Evolutionary conservation across 2,888 invertebrate genomes (phyloP).

Genomic region (Drosophila prostipennis): DNA sequence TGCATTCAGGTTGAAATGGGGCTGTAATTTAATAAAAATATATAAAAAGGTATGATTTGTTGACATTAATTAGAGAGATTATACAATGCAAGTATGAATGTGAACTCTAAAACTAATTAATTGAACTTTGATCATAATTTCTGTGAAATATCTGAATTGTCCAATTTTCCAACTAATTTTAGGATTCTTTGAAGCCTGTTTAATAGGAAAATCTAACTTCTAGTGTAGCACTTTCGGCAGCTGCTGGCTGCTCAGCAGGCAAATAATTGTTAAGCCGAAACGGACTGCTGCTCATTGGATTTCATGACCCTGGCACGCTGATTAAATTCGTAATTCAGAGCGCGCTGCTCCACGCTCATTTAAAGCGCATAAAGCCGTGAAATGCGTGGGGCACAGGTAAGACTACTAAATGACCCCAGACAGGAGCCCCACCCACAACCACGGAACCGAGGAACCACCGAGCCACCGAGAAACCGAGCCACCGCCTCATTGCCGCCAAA

Average conservation of each 20-base stretch:
- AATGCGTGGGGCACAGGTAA: slow-evolving; percentile 51
- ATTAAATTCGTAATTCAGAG: slow-evolving; percentile 63
- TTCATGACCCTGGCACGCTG: slow-evolving; percentile 51
- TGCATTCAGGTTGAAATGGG: neutral
- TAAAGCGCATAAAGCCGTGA: slow-evolving; percentile 63
- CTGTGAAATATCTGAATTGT: no score
- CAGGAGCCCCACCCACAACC: slow-evolving; percentile 1
- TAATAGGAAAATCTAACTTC: neutral
- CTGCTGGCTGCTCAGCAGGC: slow-evolving; percentile 17
- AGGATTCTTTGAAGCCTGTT: neutral
- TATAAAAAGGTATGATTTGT: no score
- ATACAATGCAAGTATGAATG: no score
- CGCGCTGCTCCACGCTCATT: slow-evolving; percentile 53
- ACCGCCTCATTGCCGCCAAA: slow-evolving; percentile 13
- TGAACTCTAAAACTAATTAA: no score
- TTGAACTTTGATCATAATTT: no score
- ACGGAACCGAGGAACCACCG: slow-evolving; percentile 5
- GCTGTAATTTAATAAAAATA: neutral
- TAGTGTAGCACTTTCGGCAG: slow-evolving; percentile 8
- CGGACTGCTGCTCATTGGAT: slow-evolving; percentile 43
- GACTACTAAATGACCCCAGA: slow-evolving; percentile 55
- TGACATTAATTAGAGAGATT: no score
- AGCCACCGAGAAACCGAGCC: slow-evolving; percentile 5
- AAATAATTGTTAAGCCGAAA: slow-evolving; percentile 45
- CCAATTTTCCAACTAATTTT: neutral